Base-by-base conservation (phyloP, 2,797 vertebrate genomes). In the Danio tinwini region DNA sequence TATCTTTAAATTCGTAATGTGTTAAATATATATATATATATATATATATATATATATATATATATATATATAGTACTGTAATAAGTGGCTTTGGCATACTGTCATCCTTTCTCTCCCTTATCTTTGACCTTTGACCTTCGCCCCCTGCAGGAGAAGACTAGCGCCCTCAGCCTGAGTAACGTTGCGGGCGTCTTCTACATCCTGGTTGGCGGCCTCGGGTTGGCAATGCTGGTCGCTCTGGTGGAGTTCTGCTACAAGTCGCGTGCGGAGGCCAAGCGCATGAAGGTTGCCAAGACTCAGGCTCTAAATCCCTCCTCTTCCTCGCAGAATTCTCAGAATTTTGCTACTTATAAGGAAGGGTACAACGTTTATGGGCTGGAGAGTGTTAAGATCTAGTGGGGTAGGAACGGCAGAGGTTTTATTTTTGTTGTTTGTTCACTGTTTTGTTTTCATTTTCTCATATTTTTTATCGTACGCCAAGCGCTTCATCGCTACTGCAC, bases 301-400 rank as follows among this genome's bases (percentile, higher is more conserved):
- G 82, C 83, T 80, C 85, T 87, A 84, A 85, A 87, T 78, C 84
- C 86, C 93, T 92, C 95, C 93, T 93, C 95, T 94, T 96, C 95
- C 93, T 96, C 95, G n/a, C 95, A 96, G 94, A 96, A 96, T 94
- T 96, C 95, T 79, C 95, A 96, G 94, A 98, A 97, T 96, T 98
- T 97, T 96, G 96, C 96, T 92, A 98, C 96, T 94, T 98, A 98
- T 94, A 98, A 98, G 95, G 97, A 98, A 95, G 97, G 97, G 96
- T 98, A 98, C 97, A 98, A 97, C 96, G 97, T 98, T 93, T 98
- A 98, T 94, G 96, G 96, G 94, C 97, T 97, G 96, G 97, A 98
- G 94, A 98, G 97, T 96, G 96, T 98, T 95, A 98, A 98, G 95
- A 98, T 98, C 95, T 98, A 98, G 96, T 92, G 86, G 86, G 97